Evolutionary conservation across 1,140 invertebrate species (phyloP).

Genomic region (Kradibia gibbosae): DNA sequence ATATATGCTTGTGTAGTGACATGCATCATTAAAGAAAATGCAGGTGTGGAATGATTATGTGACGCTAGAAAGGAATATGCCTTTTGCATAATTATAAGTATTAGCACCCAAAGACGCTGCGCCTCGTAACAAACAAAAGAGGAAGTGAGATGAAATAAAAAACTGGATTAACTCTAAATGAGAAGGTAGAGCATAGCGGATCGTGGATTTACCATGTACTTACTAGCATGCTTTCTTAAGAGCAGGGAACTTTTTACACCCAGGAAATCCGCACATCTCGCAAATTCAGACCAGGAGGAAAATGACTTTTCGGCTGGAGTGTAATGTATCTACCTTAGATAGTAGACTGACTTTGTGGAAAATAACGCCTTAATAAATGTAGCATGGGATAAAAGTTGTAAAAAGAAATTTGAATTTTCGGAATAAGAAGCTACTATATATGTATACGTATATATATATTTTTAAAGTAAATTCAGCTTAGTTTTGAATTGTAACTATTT

Average conservation of each 20-base stretch:
- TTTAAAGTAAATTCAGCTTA: background rate
- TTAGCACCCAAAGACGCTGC: slow-evolving; percentile 15
- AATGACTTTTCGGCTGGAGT: background rate
- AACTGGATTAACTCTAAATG: slow-evolving; percentile 22
- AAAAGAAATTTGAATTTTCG: background rate
- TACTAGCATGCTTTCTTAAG: background rate
- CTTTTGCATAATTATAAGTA: slow-evolving; percentile 43
- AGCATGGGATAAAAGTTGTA: background rate
- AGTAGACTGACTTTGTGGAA: background rate
- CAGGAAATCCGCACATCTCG: background rate
- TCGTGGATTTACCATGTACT: background rate
- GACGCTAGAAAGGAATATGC: slow-evolving; percentile 9
- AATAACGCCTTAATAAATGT: background rate
- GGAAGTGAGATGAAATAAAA: background rate
- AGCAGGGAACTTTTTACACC: background rate
- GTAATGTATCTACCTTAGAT: background rate
- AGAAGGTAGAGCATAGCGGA: background rate
- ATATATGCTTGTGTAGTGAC: background rate
- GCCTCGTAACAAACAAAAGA: background rate
- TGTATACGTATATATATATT: background rate
- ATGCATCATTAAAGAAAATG: slow-evolving; percentile 36
- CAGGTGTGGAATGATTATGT: slow-evolving; percentile 32
- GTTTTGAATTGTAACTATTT: background rate
- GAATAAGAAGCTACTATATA: background rate
- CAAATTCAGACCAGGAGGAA: background rate